Percentiles rank a stretch among this genome's conserved stretches.
phyloP scores from a whole-genome alignment of 2,113 vertebrate species.

The Gasterosteus aculeatus region DNA sequence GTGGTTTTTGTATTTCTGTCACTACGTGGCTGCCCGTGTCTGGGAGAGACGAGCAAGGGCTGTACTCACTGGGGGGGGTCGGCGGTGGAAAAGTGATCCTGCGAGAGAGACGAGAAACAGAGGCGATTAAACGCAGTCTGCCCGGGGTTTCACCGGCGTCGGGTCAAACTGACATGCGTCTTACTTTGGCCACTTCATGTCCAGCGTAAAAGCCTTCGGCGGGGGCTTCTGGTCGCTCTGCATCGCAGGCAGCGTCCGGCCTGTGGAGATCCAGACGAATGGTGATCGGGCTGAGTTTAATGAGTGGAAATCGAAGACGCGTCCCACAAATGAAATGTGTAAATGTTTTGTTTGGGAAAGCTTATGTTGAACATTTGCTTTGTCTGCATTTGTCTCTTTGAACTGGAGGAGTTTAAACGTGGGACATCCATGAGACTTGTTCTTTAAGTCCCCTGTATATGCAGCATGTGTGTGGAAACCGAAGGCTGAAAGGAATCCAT shows the following conservation, averaged over 20 bases:
- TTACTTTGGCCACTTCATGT: conserved; percentile 68
- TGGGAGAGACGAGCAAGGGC: neutral
- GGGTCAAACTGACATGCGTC: neutral
- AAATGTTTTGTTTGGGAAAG: neutral
- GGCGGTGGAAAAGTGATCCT: conserved; percentile 65
- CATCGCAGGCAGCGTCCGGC: conserved; percentile 30
- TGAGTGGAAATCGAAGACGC: neutral
- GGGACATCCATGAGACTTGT: neutral
- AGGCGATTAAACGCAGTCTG: neutral
- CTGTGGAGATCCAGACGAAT: conserved; percentile 48
- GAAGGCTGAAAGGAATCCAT: neutral
- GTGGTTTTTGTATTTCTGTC: neutral
- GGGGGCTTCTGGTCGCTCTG: conserved; percentile 19
- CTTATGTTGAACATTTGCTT: neutral
- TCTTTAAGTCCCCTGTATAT: neutral
- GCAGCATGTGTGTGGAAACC: neutral
- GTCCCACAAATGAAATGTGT: neutral
- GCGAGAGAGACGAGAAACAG: conserved; percentile 30
- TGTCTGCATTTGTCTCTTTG: neutral
- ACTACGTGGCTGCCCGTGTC: neutral
- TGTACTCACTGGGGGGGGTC: conserved; percentile 63
- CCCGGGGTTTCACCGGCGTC: fast-evolving
- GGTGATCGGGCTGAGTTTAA: neutral
- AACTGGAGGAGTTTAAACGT: neutral
- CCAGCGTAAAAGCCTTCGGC: conserved; percentile 40